Evolutionary conservation across 92 coral and sea anemone genomes (phyloP), one percentile per base, ranked within the genome.

Genomic region (Epizoanthus stellaris): DNA sequence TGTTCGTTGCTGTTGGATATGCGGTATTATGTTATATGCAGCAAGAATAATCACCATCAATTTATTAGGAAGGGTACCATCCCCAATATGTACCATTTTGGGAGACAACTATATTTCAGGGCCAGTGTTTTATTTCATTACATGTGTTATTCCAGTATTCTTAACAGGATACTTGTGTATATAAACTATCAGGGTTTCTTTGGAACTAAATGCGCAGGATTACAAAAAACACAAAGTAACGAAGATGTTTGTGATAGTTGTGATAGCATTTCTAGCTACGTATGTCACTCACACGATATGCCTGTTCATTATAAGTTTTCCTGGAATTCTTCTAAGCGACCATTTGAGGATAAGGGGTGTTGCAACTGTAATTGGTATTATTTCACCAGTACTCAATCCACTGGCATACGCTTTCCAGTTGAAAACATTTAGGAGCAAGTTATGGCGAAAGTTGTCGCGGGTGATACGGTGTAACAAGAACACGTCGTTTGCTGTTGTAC

Each of bases 201-300:
- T 68, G 69, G 42, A 59, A 11, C 82, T 59, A 77, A 60, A 60
- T 23, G 57, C 70, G 5, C 21, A 59, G 82, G 60, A 77, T 47
- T 17, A 42, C 70, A 77, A 77, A n/a, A 77, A 34, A 4, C 9
- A 40, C 9, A 77, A 61, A 4, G 47, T 77, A 13, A 77, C 82
- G 7, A 77, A 77, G 10, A 77, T 77, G 82, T 61, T 77, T 60
- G 56, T 60, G n/a, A 60, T 14, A 8, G 70, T 77, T 23, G 42
- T 61, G 19, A 68, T 15, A 17, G n/a, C 69, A 0, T 77, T 77
- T 6, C 19, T 77, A 49, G 30, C 19, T 10, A 77, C 82, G 1
- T 60, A 77, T 16, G 30, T 40, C 5, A 15, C 45, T 15, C 42
- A 17, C 7, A 77, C 82, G 0, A 7, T 77, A 3, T 77, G 69